Conservation (phyloP, 1,140 invertebrate species). For the Drosophila bifasciata region DNA sequence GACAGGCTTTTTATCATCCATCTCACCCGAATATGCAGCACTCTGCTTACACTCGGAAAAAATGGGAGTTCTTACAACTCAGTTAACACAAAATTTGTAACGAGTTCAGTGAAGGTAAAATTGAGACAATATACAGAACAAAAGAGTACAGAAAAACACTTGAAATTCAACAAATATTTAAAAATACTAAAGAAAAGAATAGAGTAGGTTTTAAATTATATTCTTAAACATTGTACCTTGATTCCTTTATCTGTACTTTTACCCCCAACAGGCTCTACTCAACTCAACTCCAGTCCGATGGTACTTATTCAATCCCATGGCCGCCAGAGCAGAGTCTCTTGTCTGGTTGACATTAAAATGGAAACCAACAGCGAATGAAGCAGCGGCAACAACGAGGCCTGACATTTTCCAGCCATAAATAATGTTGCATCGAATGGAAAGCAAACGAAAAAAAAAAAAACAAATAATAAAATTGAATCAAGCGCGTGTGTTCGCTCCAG, state of each 20-base stretch:
- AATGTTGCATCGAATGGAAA: constrained; percentile 25
- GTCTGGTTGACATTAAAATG: constrained; percentile 42
- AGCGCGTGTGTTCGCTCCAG: constrained; percentile 20
- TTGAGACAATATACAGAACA: too few species aligned
- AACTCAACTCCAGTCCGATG: background rate
- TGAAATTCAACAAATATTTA: too few species aligned
- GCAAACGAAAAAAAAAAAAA: constrained; percentile 21
- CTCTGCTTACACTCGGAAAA: background rate
- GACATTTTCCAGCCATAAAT: constrained; percentile 53
- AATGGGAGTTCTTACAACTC: too few species aligned
- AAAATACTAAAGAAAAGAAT: too few species aligned
- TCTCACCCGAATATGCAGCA: constrained; percentile 21
- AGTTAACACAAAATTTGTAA: too few species aligned
- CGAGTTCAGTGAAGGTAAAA: too few species aligned
- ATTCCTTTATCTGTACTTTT: too few species aligned
- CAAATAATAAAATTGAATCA: constrained; percentile 14
- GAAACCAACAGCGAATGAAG: constrained; percentile 17
- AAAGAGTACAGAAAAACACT: too few species aligned
- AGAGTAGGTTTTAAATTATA: too few species aligned
- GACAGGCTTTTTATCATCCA: constrained; percentile 44
- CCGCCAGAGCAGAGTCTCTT: background rate
- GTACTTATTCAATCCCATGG: constrained; percentile 8
- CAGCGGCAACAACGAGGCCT: constrained; percentile 26
- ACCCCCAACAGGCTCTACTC: too few species aligned
- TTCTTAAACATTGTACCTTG: too few species aligned